Evolutionary conservation across 1,140 invertebrate genomes (phyloP).

Genomic region (Arctopsyche grandis): DNA sequence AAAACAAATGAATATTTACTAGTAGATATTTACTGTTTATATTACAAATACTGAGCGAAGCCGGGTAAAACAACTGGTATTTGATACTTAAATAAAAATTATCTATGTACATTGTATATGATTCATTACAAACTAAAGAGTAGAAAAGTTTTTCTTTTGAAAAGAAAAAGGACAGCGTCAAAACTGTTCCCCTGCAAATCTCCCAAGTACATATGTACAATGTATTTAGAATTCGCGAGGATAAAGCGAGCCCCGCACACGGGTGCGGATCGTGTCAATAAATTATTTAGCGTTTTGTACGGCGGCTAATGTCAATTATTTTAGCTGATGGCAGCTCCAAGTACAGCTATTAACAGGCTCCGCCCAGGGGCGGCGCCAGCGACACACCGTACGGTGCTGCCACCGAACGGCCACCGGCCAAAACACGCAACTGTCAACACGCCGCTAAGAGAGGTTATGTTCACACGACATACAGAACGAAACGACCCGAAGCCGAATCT

Average conservation of each 20-base stretch:
- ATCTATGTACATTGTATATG: too few species aligned
- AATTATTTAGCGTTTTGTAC: slow-evolving; percentile 55
- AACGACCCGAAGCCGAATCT: neutral
- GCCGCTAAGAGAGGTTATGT: slow-evolving; percentile 50
- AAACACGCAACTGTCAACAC: slow-evolving; percentile 10
- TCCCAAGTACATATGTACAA: too few species aligned
- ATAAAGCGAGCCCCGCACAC: slow-evolving; percentile 49
- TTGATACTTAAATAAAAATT: too few species aligned
- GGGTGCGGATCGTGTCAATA: slow-evolving; percentile 52
- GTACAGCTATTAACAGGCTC: slow-evolving; percentile 54
- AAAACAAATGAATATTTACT: too few species aligned
- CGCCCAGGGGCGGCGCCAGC: slow-evolving; percentile 49
- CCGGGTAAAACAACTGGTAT: too few species aligned
- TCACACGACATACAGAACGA: neutral
- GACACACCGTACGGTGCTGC: slow-evolving; percentile 48
- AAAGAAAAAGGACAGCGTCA: neutral
- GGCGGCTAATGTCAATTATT: slow-evolving; percentile 56
- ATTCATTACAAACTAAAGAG: too few species aligned
- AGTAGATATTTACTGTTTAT: too few species aligned
- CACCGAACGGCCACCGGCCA: slow-evolving; percentile 39
- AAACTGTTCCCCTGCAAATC: neutral
- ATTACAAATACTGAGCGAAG: too few species aligned
- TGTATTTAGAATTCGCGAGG: slow-evolving; percentile 32
- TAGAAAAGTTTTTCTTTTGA: neutral
- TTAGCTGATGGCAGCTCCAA: slow-evolving; percentile 54